A percentile compares a stretch with the other conserved stretches of the same genome.
These are phyloP conservation scores for Helostoma temminkii DNA, from an alignment of 2,797 vertebrate genomes.

Conservation along the genomic window DNA sequence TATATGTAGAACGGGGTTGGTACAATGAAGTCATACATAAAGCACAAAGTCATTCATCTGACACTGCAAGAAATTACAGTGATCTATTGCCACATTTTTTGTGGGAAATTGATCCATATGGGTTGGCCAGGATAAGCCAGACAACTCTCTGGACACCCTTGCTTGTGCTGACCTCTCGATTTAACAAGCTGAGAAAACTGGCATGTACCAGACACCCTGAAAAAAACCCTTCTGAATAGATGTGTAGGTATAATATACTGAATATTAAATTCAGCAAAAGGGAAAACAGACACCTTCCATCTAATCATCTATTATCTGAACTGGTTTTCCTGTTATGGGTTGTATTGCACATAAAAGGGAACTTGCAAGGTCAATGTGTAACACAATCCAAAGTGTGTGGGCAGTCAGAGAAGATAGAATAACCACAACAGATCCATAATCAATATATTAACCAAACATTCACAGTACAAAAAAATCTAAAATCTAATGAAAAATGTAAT, in stretches of 20 bases:
- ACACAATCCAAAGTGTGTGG: background rate
- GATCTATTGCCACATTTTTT: too few relatives aligned
- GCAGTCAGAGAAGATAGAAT: background rate
- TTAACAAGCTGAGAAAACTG: background rate
- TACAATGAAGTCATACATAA: background rate
- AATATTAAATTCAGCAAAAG: background rate
- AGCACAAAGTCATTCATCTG: too few relatives aligned
- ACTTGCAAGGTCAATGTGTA: conserved; percentile 5
- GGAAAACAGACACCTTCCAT: too few relatives aligned
- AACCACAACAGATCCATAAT: conserved; percentile 5
- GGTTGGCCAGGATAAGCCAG: background rate
- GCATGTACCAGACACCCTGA: too few relatives aligned
- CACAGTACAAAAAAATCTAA: background rate
- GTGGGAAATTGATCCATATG: background rate
- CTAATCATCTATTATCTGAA: too few relatives aligned
- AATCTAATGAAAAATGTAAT: background rate
- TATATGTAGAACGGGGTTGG: too few relatives aligned
- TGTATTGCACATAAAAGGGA: background rate
- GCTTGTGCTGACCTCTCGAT: background rate
- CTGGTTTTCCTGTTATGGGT: too few relatives aligned
- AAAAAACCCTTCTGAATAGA: too few relatives aligned
- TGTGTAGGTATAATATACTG: too few relatives aligned
- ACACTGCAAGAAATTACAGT: background rate
- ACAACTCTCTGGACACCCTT: background rate
- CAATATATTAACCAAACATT: conserved; percentile 14